These are phyloP conservation scores for Habropoda laboriosa DNA, from an alignment of 1,140 invertebrate genomes.

Conservation along the genomic window DNA sequence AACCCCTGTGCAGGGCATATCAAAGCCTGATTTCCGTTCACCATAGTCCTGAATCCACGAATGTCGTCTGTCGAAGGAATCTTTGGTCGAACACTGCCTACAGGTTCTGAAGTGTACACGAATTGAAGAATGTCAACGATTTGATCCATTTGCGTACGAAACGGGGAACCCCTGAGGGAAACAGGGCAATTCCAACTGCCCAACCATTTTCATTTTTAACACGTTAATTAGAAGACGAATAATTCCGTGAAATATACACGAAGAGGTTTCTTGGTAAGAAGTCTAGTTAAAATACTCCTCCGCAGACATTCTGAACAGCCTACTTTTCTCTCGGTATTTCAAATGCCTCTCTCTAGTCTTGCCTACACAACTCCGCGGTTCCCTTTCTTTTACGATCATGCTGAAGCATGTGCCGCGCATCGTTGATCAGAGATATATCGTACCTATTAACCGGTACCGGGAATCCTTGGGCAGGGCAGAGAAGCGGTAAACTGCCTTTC, in stretches of 20 bases:
- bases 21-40: constrained; percentile 78
- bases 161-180: constrained; percentile 53
- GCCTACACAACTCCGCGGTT: background rate
- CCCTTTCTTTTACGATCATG: background rate
- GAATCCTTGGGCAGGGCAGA: constrained; percentile 84
- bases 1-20: constrained; percentile 86
- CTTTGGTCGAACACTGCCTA: constrained; percentile 80
- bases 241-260: background rate
- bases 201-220: background rate
- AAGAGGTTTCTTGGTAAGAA: background rate
- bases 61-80: constrained; percentile 79
- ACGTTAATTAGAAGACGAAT: background rate
- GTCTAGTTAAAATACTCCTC: background rate
- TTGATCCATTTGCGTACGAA: background rate
- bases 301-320: background rate
- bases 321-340: background rate
- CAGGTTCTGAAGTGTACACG: constrained; percentile 73
- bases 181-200: background rate
- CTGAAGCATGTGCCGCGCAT: background rate
- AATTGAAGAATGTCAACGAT: background rate
- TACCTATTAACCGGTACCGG: constrained; percentile 82
- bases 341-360: background rate
- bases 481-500: constrained; percentile 84
- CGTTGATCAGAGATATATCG: constrained; percentile 54
- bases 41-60: constrained; percentile 75